Conservation (phyloP, 2,113 vertebrate genomes). For the Nerophis ophidion region DNA sequence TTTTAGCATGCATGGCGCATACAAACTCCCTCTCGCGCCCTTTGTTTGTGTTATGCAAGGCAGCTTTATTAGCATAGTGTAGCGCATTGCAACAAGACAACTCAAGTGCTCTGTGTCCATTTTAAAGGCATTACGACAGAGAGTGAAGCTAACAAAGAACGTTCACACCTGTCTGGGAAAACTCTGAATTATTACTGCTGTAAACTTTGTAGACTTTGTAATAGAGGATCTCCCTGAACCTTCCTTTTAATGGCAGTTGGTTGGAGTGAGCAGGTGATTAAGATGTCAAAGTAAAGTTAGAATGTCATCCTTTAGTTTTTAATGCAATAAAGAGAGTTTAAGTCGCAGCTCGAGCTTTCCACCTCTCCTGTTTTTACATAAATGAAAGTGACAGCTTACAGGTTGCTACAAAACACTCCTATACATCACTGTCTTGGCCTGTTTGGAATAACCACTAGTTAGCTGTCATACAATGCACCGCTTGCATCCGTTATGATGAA, state of each 20-base stretch:
- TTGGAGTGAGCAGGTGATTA: neutral
- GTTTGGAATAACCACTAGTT: neutral
- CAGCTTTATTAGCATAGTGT: neutral
- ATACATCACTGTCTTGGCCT: neutral
- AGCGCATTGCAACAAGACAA: neutral
- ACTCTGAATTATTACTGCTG: too few species aligned
- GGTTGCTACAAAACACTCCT: neutral
- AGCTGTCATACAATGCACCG: neutral
- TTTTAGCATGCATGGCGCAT: neutral
- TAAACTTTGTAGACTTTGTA: neutral
- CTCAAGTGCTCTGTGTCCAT: neutral
- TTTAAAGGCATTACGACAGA: too few species aligned
- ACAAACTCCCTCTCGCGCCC: neutral
- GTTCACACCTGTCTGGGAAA: too few species aligned
- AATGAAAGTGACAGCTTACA: slow-evolving; percentile 34
- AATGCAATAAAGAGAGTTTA: neutral
- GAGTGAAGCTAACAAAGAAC: too few species aligned
- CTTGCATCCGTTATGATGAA: neutral
- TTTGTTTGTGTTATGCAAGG: neutral
- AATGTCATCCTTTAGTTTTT: neutral
- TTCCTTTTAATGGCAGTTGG: neutral
- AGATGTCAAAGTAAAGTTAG: neutral
- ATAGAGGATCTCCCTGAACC: too few species aligned
- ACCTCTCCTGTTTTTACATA: slow-evolving; percentile 21
- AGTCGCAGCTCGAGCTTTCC: slow-evolving; percentile 10